Evolutionary conservation across 2,888 invertebrate genomes (phyloP), one percentile per base, ranked within the genome.

Genomic region (Sisyra nigra): DNA sequence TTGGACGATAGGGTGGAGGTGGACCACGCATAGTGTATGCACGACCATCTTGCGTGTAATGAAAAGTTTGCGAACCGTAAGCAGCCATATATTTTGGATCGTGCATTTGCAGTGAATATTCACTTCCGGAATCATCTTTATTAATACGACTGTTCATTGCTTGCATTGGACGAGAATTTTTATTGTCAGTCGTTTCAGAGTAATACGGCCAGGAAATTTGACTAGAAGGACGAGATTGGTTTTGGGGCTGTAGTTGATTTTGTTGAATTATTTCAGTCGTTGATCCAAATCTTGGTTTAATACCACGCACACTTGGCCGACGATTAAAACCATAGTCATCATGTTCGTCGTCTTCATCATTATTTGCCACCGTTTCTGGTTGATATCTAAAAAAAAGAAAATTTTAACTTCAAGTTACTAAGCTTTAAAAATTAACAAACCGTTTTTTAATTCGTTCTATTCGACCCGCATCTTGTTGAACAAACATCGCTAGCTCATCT

Each of bases 321-420:
- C 85, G 74, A 54, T 86, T 84, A 59, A 91, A 89, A 1, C 89
- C 89, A 53, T 89, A 88, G 56, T 89, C 88, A 52, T 88, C 87
- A 51, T 86, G 83, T 51, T 87, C 86, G 46, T 83, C 80, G 41
- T 83, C 84, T 46, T 75, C 67, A 13, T 65, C 64, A 45, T 70
- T 70, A 53, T 68, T 65, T 40, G 58, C 61, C 10, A n/a, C 31
- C 5, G 66, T 62, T 47, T 68, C 68, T 19, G 68, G 65, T 50
- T 76, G 74, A 49, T 71, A 73, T 33, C 71, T 68, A 17, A 35
- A 41, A 34, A 34, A 31, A 31, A 30, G 13, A 34, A 13, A 34
- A 3, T 34, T 34, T 34, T 34, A 34, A 24, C 24, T 24, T 24
- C 7, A 24, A 37, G 11, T 37, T 37, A 13, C 17, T 9, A 18